phyloP scores from a whole-genome alignment of 2,113 vertebrate species.

The Anseranas semipalmata region DNA sequence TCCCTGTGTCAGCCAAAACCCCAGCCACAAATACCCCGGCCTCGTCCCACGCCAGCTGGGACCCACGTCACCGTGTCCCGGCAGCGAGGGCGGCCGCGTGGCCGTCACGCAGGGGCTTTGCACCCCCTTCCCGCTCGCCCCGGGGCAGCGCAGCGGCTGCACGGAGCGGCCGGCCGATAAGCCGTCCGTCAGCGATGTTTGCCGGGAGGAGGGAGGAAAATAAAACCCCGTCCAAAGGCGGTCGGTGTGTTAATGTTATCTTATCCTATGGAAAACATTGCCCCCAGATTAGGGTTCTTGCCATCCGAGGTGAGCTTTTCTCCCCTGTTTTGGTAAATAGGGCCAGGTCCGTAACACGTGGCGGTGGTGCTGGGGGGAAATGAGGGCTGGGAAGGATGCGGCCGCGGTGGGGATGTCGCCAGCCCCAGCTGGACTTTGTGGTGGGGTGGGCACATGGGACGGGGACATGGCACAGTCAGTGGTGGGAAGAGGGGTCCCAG shows the following conservation, averaged over 20 bases:
- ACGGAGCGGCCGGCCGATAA: background rate
- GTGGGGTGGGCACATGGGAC: accelerated
- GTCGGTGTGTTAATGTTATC: conserved; percentile 56
- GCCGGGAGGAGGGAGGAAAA: background rate
- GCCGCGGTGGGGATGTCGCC: accelerated
- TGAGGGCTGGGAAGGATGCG: background rate
- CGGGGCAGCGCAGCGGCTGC: accelerated
- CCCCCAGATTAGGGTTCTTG: background rate
- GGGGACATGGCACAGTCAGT: background rate
- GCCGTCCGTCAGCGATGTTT: accelerated
- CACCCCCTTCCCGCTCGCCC: background rate
- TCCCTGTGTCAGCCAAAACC: background rate
- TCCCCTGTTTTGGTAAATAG: conserved; percentile 12
- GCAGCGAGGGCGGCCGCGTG: background rate
- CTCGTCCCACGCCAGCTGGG: accelerated
- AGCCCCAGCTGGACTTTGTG: background rate
- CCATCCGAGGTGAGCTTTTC: background rate
- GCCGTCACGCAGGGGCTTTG: background rate
- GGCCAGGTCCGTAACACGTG: background rate
- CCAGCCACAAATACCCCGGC: background rate
- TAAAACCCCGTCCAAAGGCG: background rate
- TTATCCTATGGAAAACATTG: conserved; percentile 38
- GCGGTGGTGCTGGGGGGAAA: background rate
- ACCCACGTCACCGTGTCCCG: background rate
- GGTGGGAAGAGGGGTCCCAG: background rate